phyloP scores from a whole-genome alignment of 2,888 invertebrate species.

The Eilema caniola region DNA sequence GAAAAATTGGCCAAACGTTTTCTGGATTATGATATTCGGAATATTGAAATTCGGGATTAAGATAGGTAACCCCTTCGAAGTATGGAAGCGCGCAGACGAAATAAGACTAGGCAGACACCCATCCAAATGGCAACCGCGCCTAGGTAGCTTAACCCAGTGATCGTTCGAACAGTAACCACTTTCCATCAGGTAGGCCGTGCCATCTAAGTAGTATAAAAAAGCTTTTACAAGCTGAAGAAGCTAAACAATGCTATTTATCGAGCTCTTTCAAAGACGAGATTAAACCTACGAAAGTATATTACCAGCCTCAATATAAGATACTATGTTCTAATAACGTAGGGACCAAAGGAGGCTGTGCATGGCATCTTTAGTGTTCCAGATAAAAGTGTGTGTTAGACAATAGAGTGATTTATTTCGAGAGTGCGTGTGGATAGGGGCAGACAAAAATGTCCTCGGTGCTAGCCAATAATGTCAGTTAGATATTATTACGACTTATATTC shows the following conservation, averaged over 20 bases:
- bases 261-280: neutral
- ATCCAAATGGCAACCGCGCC: no score
- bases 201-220: no score
- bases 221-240: no score
- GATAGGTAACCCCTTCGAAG: no score
- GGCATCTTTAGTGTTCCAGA: neutral
- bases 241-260: neutral
- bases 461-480: neutral
- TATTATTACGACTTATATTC: neutral
- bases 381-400: constrained; percentile 5
- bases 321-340: neutral
- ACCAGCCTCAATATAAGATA: neutral
- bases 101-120: no score
- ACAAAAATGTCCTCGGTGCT: neutral
- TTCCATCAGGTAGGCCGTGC: no score
- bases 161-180: no score
- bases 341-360: neutral
- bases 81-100: no score
- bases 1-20: no score
- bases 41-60: no score
- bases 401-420: neutral
- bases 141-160: no score
- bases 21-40: no score
- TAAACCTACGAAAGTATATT: neutral
- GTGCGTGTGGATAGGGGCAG: constrained; percentile 3